phyloP scores from a whole-genome alignment of 1,140 invertebrate species.

The Battus philenor region DNA sequence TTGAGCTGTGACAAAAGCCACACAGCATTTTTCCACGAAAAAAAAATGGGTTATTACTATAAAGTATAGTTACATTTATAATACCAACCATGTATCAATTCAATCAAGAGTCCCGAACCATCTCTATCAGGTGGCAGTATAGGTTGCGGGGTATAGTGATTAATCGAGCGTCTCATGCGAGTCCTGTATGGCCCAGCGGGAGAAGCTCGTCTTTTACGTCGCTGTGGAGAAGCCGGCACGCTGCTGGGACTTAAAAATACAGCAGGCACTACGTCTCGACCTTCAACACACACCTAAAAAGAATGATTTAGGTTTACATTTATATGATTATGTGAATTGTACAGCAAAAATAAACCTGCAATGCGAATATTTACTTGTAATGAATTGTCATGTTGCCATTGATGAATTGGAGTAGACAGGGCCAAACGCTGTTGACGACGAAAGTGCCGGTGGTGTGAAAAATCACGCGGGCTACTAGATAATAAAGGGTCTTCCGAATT shows the following conservation, averaged over 20 bases:
- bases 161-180: conserved; percentile 60
- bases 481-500: conserved; percentile 89
- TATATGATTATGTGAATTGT: background rate
- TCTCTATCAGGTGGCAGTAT: conserved; percentile 92
- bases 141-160: conserved; percentile 91
- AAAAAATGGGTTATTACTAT: no score
- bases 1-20: no score
- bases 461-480: conserved; percentile 88
- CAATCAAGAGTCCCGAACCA: conserved; percentile 90
- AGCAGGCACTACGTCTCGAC: conserved; percentile 71
- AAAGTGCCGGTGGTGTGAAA: conserved; percentile 80
- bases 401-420: conserved; percentile 37
- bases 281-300: conserved; percentile 62
- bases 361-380: conserved; percentile 42
- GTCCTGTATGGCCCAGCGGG: conserved; percentile 64
- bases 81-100: conserved; percentile 54
- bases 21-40: no score
- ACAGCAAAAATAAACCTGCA: no score
- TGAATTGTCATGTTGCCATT: conserved; percentile 56
- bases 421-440: conserved; percentile 70
- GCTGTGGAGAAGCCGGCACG: conserved; percentile 79
- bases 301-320: conserved; percentile 9
- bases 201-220: conserved; percentile 75
- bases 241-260: conserved; percentile 87
- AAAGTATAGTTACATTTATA: no score